Conservation (phyloP, 2,888 invertebrate species). For the Ormia ochracea region DNA sequence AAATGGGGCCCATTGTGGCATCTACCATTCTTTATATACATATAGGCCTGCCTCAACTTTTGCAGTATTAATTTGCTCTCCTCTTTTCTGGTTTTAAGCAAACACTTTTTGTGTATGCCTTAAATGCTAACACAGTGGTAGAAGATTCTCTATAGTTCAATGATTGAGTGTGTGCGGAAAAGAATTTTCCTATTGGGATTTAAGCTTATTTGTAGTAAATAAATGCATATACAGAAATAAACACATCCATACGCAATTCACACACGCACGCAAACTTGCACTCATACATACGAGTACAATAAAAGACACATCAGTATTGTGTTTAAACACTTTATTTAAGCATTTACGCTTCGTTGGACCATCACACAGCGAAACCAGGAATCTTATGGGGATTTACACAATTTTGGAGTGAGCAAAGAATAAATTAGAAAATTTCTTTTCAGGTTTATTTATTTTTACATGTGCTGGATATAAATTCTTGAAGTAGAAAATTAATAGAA, state of each 20-base stretch:
- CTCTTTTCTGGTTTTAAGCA: too few species aligned
- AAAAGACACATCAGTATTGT: conserved; percentile 11
- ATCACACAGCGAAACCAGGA: not conserved
- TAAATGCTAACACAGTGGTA: too few species aligned
- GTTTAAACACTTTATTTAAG: not conserved
- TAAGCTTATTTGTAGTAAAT: not conserved
- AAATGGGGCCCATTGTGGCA: too few species aligned
- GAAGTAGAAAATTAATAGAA: conserved; percentile 30
- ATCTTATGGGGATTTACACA: conserved; percentile 24
- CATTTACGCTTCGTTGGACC: not conserved
- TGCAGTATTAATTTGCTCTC: too few species aligned
- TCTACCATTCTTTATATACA: too few species aligned
- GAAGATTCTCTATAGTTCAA: too few species aligned
- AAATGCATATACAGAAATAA: not conserved
- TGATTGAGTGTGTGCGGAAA: too few species aligned
- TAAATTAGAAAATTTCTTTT: not conserved
- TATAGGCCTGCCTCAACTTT: too few species aligned
- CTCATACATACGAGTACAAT: not conserved
- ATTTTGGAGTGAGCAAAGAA: not conserved
- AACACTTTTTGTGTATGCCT: too few species aligned
- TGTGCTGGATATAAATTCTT: not conserved
- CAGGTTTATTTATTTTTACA: not conserved
- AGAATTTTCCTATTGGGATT: not conserved
- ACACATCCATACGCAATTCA: not conserved
- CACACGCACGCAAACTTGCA: not conserved